These are phyloP conservation scores for Seira musarum DNA, from an alignment of 2,888 invertebrate species.

Conservation along the genomic window DNA sequence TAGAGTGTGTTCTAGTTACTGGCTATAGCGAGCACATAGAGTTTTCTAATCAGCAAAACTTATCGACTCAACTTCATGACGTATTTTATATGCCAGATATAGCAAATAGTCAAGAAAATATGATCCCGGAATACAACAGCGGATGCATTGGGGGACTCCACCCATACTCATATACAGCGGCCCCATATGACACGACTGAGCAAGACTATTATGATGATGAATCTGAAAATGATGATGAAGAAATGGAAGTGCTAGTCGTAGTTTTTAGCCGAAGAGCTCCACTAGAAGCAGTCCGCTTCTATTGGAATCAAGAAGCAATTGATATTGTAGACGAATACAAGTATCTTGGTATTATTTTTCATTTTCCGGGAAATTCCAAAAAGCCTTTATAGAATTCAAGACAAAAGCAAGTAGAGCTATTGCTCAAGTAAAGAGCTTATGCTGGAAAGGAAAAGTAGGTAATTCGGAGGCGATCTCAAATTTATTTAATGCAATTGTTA, in stretches of 20 bases:
- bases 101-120: no score
- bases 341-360: not conserved
- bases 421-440: not conserved
- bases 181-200: no score
- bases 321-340: conserved; percentile 25
- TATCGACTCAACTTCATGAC: not conserved
- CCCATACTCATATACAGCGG: no score
- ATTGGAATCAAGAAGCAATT: conserved; percentile 9
- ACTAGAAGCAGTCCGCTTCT: conserved; percentile 21
- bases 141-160: no score
- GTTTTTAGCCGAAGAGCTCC: not conserved
- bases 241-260: no score
- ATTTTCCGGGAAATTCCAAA: not conserved
- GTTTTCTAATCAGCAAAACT: not conserved
- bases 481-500: conserved; percentile 9
- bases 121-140: no score
- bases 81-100: conserved; percentile 15
- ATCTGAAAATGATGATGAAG: no score
- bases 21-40: not conserved
- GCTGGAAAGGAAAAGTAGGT: not conserved
- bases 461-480: not conserved
- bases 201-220: no score
- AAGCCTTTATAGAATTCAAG: not conserved
- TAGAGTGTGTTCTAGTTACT: not conserved
- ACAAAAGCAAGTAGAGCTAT: not conserved